Conservation (phyloP, 2,797 vertebrate species). For the Cheirogaleus major region DNA sequence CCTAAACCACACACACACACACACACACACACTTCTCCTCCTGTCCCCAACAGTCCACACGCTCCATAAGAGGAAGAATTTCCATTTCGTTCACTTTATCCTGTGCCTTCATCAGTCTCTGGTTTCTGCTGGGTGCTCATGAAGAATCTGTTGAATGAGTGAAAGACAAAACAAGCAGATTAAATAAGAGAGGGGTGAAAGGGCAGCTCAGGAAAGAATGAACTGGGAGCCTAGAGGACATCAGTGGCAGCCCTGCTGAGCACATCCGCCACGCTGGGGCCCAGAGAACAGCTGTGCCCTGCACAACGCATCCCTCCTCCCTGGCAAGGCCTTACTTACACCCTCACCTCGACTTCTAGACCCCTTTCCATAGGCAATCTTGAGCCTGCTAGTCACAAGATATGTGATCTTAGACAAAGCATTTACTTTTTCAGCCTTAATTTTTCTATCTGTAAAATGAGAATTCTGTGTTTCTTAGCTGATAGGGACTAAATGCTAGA, state of each 20-base stretch:
- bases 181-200: background rate
- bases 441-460: background rate
- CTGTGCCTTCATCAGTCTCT: background rate
- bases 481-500: background rate
- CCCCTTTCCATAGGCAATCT: background rate
- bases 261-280: background rate
- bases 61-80: background rate
- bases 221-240: background rate
- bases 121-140: background rate
- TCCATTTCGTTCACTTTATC: background rate
- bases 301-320: accelerated
- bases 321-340: background rate
- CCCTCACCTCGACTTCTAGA: background rate
- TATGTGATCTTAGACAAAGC: background rate
- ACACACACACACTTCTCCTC: background rate
- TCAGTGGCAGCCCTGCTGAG: background rate
- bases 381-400: background rate
- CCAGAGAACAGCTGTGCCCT: background rate
- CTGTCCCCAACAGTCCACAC: background rate
- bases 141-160: background rate
- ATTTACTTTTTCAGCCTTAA: background rate
- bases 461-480: background rate
- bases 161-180: background rate
- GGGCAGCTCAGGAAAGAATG: background rate
- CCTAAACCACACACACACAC: background rate